A percentile compares a stretch with the other conserved stretches of the same genome.
Evolutionary conservation across 2,113 vertebrate genomes (phyloP).

Genomic region (Chloroceryle aenea): DNA sequence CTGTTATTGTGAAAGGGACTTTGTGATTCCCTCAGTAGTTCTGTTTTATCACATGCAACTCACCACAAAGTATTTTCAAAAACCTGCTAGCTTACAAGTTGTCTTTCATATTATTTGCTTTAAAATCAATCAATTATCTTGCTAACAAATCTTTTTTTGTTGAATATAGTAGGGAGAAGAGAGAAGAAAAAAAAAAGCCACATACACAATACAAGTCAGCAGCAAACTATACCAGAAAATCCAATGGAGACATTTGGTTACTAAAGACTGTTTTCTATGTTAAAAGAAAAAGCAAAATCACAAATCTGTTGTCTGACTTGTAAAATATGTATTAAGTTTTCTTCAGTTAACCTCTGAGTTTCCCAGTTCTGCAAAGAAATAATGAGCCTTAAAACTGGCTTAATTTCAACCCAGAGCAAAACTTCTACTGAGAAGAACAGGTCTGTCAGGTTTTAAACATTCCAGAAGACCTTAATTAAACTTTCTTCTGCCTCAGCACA

Average conservation of each 20-base stretch:
- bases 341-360: neutral
- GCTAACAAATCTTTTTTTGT: neutral
- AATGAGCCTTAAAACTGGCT: rapidly evolving
- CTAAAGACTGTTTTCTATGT: neutral
- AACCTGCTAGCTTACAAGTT: neutral
- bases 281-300: neutral
- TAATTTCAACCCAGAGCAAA: neutral
- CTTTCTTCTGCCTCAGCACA: neutral
- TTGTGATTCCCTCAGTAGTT: neutral
- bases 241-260: neutral
- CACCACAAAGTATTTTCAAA: neutral
- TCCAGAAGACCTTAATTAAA: neutral
- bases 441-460: neutral
- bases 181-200: neutral
- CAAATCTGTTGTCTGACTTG: neutral
- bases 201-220: neutral
- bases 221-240: neutral
- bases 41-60: neutral
- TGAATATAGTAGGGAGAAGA: neutral
- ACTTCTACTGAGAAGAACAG: neutral
- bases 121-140: neutral
- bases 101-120: neutral
- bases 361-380: neutral
- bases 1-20: neutral
- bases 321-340: neutral